phyloP scores from a whole-genome alignment of 2,888 invertebrate species.

The Drosophila lutescens region DNA sequence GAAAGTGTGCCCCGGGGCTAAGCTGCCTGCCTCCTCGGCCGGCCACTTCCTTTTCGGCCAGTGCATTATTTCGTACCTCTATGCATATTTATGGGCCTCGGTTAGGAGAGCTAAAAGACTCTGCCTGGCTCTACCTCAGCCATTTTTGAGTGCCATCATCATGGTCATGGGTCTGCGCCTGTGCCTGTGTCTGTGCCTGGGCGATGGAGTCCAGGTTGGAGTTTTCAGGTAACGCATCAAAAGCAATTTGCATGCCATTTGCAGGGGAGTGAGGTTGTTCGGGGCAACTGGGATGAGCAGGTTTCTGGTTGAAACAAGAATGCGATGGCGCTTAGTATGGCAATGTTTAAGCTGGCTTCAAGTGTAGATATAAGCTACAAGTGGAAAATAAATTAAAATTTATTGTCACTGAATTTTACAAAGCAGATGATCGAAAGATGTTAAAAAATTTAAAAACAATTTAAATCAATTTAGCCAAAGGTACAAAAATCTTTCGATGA shows the following conservation, averaged over 20 bases:
- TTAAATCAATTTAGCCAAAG: background rate
- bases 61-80: slow-evolving; percentile 65
- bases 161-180: slow-evolving; percentile 60
- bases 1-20: slow-evolving; percentile 77
- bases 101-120: slow-evolving; percentile 53
- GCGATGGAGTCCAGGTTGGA: slow-evolving; percentile 18
- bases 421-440: background rate
- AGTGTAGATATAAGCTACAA: slow-evolving; percentile 15
- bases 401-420: background rate
- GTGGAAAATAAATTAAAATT: slow-evolving; percentile 4
- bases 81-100: slow-evolving; percentile 74
- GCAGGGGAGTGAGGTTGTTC: slow-evolving; percentile 14
- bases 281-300: slow-evolving; percentile 59
- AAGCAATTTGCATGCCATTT: slow-evolving; percentile 80
- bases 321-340: slow-evolving; percentile 70
- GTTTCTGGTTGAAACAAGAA: slow-evolving; percentile 65
- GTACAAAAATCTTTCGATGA: background rate
- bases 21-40: slow-evolving; percentile 57
- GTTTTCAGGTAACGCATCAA: slow-evolving; percentile 66
- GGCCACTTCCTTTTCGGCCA: slow-evolving; percentile 57
- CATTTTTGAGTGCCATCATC: slow-evolving; percentile 78
- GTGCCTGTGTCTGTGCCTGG: slow-evolving; percentile 38
- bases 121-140: slow-evolving; percentile 51
- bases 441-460: too few relatives aligned
- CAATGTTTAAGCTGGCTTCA: slow-evolving; percentile 46